phyloP scores from a whole-genome alignment of 2,888 invertebrate species.

The Harpalus rubripes region DNA sequence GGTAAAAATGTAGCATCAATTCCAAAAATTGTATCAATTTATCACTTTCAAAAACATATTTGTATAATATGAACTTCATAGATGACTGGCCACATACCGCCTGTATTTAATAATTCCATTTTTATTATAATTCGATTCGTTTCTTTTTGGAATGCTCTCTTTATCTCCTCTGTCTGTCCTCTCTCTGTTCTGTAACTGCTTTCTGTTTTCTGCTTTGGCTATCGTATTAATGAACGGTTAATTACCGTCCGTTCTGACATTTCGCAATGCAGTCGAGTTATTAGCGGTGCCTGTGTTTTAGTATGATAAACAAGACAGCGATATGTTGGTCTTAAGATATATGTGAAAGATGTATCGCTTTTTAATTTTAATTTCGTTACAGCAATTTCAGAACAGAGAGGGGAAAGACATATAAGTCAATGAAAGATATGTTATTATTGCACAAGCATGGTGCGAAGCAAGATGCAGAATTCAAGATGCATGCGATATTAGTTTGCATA shows the following conservation, averaged over 20 bases:
- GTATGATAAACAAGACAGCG: slow-evolving; percentile 5
- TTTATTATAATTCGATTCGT: not conserved
- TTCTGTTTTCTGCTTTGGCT: not conserved
- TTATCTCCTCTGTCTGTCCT: not conserved
- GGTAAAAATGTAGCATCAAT: too few species aligned
- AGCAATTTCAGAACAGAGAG: not conserved
- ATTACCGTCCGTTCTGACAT: slow-evolving; percentile 42
- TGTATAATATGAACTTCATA: too few species aligned
- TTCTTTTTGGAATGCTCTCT: not conserved
- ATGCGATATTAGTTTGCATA: too few species aligned
- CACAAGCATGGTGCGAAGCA: too few species aligned
- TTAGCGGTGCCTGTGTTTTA: not conserved
- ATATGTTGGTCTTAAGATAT: not conserved
- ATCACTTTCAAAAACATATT: too few species aligned
- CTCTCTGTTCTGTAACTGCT: not conserved
- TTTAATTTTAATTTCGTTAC: slow-evolving; percentile 4
- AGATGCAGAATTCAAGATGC: too few species aligned
- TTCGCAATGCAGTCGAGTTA: slow-evolving; percentile 21
- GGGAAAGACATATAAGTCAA: too few species aligned
- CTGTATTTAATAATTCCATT: not conserved
- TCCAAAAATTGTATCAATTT: too few species aligned
- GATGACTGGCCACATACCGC: too few species aligned
- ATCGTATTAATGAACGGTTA: slow-evolving; percentile 58
- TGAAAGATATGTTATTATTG: not conserved
- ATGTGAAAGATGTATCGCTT: not conserved